A percentile compares a stretch with the other conserved stretches of the same genome.
phyloP scores from a whole-genome alignment of 2,113 vertebrate genomes.

The Ceyx cyanopectus region DNA sequence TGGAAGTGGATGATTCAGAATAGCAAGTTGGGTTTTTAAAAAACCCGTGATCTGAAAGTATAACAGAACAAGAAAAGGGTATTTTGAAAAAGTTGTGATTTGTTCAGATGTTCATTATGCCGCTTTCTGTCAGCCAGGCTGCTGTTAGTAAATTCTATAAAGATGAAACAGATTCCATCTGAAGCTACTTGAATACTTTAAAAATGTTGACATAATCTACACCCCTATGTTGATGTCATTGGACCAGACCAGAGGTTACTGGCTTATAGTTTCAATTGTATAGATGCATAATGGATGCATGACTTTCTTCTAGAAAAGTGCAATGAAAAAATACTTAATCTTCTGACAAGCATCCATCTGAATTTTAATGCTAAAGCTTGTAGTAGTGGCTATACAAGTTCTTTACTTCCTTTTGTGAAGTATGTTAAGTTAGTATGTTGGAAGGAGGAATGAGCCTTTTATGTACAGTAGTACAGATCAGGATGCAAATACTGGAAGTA shows the following conservation, averaged over 20 bases:
- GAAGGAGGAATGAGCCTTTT: background rate
- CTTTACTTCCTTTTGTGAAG: conserved; percentile 72
- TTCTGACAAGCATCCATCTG: background rate
- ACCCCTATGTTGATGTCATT: background rate
- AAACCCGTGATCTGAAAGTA: background rate
- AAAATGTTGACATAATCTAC: background rate
- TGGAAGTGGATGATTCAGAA: conserved; percentile 86
- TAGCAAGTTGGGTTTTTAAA: conserved; percentile 25
- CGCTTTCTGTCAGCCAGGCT: background rate
- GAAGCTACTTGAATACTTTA: background rate
- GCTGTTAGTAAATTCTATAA: background rate
- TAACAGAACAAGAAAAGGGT: background rate
- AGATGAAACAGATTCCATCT: background rate
- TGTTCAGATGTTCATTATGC: background rate
- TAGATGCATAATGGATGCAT: background rate
- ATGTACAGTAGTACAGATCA: conserved; percentile 7
- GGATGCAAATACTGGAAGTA: conserved; percentile 44
- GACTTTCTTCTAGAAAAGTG: conserved; percentile 21
- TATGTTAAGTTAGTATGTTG: background rate
- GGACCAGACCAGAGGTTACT: background rate
- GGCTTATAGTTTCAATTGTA: conserved; percentile 17
- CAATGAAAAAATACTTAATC: conserved; percentile 9
- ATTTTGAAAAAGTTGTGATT: conserved; percentile 1
- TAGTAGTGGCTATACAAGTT: conserved; percentile 39
- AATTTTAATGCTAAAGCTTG: conserved; percentile 35